Conservation (phyloP, 1,140 invertebrate genomes). For the Bombus confusus region DNA sequence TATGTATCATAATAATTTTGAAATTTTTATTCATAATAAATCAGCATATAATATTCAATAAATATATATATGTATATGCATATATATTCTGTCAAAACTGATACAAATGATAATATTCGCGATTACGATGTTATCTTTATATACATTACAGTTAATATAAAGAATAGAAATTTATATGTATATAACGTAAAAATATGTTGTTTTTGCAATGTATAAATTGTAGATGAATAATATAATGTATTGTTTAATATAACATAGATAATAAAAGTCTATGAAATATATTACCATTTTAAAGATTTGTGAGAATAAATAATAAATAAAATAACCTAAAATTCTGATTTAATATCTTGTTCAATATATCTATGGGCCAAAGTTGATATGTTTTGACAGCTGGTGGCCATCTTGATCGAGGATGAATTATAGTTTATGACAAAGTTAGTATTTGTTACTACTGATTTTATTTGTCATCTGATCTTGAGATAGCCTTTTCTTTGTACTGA, state of each 20-base stretch:
- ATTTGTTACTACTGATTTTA: too few relatives aligned
- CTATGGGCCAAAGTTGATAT: too few relatives aligned
- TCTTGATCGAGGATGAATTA: too few relatives aligned
- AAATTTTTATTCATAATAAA: too few relatives aligned
- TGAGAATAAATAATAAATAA: too few relatives aligned
- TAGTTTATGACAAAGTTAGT: too few relatives aligned
- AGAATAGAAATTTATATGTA: not conserved
- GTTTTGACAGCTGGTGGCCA: too few relatives aligned
- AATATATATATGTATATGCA: not conserved
- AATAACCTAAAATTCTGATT: conserved; percentile 36
- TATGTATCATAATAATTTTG: too few relatives aligned
- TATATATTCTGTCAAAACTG: not conserved
- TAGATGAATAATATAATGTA: not conserved
- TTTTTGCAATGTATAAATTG: not conserved
- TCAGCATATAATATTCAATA: not conserved
- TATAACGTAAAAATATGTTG: not conserved
- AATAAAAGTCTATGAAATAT: not conserved
- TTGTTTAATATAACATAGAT: not conserved
- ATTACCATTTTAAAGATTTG: not conserved
- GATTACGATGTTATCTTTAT: not conserved
- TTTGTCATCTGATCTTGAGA: too few relatives aligned
- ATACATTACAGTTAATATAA: not conserved
- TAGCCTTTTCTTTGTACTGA: too few relatives aligned
- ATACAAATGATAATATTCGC: not conserved
- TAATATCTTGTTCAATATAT: not conserved